phyloP scores from a whole-genome alignment of 2,888 invertebrate species.

The Metopia argyrocephala region DNA sequence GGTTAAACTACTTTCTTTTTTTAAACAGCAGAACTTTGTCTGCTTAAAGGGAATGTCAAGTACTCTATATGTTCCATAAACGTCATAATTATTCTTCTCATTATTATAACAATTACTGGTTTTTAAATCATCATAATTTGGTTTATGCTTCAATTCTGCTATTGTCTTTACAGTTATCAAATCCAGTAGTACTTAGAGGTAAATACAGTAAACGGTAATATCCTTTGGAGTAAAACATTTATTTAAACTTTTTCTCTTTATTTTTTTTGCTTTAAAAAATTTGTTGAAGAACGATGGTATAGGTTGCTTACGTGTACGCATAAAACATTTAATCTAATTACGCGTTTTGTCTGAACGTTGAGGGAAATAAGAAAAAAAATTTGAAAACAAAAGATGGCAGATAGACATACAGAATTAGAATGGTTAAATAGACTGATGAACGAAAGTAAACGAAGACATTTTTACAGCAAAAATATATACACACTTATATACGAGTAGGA shows the following conservation, averaged over 20 bases:
- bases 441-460: conserved; percentile 21
- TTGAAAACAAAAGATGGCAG: conserved; percentile 10
- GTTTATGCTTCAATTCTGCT: neutral
- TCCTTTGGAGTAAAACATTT: conserved; percentile 52
- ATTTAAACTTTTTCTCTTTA: conserved; percentile 38
- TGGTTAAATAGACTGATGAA: neutral
- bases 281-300: neutral
- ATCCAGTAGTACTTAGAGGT: conserved; percentile 7
- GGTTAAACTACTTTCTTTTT: conserved; percentile 20
- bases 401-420: neutral
- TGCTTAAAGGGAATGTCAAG: conserved; percentile 45
- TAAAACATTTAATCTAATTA: conserved; percentile 62
- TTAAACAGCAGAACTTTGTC: conserved; percentile 8
- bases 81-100: neutral
- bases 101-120: conserved; percentile 17
- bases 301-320: conserved; percentile 47
- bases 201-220: conserved; percentile 12
- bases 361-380: neutral
- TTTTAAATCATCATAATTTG: neutral
- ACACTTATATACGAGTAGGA: no score
- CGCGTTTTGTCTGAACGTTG: conserved; percentile 29
- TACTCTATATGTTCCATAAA: conserved; percentile 22
- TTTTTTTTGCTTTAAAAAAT: neutral
- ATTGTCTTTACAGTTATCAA: neutral
- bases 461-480: conserved; percentile 28